phyloP scores from a whole-genome alignment of 2,797 vertebrate genomes.

The Parauchenoglanis ngamensis region DNA sequence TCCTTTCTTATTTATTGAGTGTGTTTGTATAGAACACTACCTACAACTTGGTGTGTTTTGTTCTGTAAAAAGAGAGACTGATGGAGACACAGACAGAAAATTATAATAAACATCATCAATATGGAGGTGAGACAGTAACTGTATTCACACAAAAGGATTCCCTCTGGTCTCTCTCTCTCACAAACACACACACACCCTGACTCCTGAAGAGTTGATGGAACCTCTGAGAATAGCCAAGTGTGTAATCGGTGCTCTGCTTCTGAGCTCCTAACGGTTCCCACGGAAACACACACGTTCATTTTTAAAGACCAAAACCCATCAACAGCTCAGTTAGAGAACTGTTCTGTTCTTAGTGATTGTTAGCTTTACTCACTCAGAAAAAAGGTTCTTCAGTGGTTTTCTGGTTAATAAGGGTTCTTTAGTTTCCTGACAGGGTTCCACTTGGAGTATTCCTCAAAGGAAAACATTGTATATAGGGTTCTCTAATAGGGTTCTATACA shows the following conservation, averaged over 20 bases:
- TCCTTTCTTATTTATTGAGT: background rate
- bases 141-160: background rate
- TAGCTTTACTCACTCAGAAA: too few relatives aligned
- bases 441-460: too few relatives aligned
- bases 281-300: background rate
- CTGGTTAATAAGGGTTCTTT: too few relatives aligned
- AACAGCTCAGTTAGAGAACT: background rate
- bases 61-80: conserved; percentile 32
- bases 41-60: background rate
- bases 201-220: background rate
- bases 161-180: background rate
- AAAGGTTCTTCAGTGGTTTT: too few relatives aligned
- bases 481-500: too few relatives aligned
- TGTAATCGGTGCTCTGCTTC: background rate
- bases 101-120: background rate
- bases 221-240: background rate
- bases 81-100: conserved; percentile 26
- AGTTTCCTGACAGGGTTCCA: too few relatives aligned
- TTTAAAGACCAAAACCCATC: background rate
- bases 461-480: too few relatives aligned
- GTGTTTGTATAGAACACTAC: background rate
- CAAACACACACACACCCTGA: background rate
- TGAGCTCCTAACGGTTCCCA: background rate
- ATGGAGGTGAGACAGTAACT: background rate
- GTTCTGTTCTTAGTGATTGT: background rate